phyloP scores from a whole-genome alignment of 2,888 invertebrate species.

The Lasioglossum pauxillum region DNA sequence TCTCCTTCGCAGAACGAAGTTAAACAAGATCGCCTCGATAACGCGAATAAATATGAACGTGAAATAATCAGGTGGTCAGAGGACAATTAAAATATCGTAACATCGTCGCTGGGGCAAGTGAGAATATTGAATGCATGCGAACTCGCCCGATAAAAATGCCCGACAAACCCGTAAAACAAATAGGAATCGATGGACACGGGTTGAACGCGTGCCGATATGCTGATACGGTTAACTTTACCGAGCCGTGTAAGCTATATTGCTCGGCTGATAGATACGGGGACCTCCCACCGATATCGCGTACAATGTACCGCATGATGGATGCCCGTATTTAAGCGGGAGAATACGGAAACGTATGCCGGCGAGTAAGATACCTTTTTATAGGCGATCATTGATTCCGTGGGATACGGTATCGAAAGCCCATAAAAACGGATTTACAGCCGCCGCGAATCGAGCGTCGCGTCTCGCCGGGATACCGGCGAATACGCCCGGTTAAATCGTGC shows the following conservation, averaged over 20 bases:
- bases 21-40: background rate
- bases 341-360: conserved; percentile 55
- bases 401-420: conserved; percentile 49
- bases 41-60: background rate
- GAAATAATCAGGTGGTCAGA: background rate
- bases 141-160: conserved; percentile 12
- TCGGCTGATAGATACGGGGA: conserved; percentile 42
- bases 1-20: background rate
- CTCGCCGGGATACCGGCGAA: background rate
- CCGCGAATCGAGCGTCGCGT: conserved; percentile 29
- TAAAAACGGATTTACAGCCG: conserved; percentile 53
- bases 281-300: conserved; percentile 44
- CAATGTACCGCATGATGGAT: conserved; percentile 59
- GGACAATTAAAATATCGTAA: conserved; percentile 6
- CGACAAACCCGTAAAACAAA: conserved; percentile 35
- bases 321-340: conserved; percentile 56
- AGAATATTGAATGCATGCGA: background rate
- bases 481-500: conserved; percentile 43
- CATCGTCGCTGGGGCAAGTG: background rate
- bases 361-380: conserved; percentile 58
- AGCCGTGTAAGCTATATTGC: conserved; percentile 38
- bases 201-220: conserved; percentile 40
- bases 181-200: conserved; percentile 38
- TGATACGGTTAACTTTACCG: conserved; percentile 59
- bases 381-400: conserved; percentile 58